Evolutionary conservation across 1,140 invertebrate genomes (phyloP), one percentile per base, ranked within the genome.

Genomic region (Drosophila sp.): DNA sequence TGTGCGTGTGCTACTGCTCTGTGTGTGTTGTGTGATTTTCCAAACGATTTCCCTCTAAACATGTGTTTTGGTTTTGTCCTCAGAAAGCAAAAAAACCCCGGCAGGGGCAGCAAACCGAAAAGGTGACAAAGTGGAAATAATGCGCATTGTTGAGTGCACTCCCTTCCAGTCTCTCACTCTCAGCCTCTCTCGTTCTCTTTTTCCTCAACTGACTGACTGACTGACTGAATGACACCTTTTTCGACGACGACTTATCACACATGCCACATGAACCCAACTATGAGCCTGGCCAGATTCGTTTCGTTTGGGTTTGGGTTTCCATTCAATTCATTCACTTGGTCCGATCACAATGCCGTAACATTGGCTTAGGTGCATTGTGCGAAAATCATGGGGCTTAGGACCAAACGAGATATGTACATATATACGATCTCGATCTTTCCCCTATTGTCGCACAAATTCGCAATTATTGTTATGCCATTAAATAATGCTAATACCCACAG

Each of bases 41-140:
- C 87, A 87, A 71, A 60, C 83, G 83, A 84, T 90, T 87, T 83
- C 74, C 81, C 83, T 72, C 83, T 72, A 80, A 89, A 89, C 84
- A 89, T 89, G 84, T 89, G 84, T 89, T 89, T 89, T 90, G 84
- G 84, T 90, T 89, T 79, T 89, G 44, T 50, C 23, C 23, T 75
- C 71, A 69, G 67, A 76, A 73, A 41, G 57, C 60, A 68, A 69
- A 78, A 85, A 90, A 90, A 84, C 80, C 87, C 80, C 76, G 70
- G 60, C 69, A 38, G 35, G 10, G 35, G 10, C 64, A 47, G 68
- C 58, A 69, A 72, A 41, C 62, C 64, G 70, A 32, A 85, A 87
- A 90, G 83, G 89, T 89, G 87, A 90, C 87, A 90, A 87, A 90
- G 76, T 91, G 81, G 76, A 91, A 91, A 91, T 91, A 91, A 91